These are phyloP conservation scores for Lagria hirta DNA, from an alignment of 2,888 invertebrate genomes.

Conservation along the genomic window DNA sequence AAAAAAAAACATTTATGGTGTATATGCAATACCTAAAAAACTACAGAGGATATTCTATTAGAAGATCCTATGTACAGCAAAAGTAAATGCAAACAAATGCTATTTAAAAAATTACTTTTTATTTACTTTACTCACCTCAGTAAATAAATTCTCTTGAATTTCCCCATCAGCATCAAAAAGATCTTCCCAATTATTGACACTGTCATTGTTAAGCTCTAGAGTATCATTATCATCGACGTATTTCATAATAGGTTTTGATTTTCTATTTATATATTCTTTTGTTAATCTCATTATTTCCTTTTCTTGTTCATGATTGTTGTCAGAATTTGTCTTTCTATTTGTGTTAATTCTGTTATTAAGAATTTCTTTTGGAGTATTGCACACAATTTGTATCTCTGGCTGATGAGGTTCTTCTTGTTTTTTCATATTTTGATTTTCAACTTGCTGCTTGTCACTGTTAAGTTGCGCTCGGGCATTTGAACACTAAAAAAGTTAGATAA, in stretches of 20 bases:
- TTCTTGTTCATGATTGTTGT: conserved; percentile 45
- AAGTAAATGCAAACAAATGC: neutral
- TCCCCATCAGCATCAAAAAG: conserved; percentile 49
- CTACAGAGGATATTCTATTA: too few species aligned
- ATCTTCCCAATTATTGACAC: conserved; percentile 51
- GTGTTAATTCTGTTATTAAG: conserved; percentile 22
- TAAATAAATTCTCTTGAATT: conserved; percentile 40
- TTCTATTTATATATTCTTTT: conserved; percentile 49
- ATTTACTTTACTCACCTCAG: too few species aligned
- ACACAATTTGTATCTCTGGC: conserved; percentile 2
- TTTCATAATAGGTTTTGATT: conserved; percentile 48
- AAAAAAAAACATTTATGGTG: too few species aligned
- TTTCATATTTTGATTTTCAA: neutral
- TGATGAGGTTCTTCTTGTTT: conserved; percentile 3
- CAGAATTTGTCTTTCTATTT: conserved; percentile 24
- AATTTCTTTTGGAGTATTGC: too few species aligned
- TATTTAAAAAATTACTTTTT: conserved; percentile 1
- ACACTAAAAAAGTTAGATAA: too few species aligned
- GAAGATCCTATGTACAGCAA: too few species aligned
- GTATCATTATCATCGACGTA: conserved; percentile 45
- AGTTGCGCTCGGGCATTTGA: too few species aligned
- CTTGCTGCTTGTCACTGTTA: too few species aligned
- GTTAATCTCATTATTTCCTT: conserved; percentile 50
- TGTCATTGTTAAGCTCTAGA: conserved; percentile 40
- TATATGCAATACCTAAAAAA: too few species aligned